Conservation (phyloP, 2,797 vertebrate genomes). For the Karalla daura region DNA sequence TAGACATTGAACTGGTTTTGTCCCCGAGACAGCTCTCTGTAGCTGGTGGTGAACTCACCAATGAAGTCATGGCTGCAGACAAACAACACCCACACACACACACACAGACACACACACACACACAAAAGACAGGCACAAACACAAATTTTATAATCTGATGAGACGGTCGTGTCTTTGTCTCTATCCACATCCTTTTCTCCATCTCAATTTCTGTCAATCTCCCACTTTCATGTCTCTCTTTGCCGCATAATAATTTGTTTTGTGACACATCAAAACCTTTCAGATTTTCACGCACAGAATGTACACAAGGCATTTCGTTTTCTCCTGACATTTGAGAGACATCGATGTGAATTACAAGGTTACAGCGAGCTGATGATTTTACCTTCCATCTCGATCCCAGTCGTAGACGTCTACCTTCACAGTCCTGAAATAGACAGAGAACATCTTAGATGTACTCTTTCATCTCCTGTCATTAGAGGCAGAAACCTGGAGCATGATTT, state of each 20-base stretch:
- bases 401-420: constrained; percentile 97
- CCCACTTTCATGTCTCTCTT: neutral
- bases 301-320: constrained; percentile 17
- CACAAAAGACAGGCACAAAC: constrained; percentile 3
- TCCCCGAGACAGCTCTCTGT: constrained; percentile 93
- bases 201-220: constrained; percentile 17
- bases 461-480: constrained; percentile 11
- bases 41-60: constrained; percentile 96
- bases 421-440: constrained; percentile 84
- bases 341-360: constrained; percentile 5
- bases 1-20: constrained; percentile 97
- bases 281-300: constrained; percentile 10
- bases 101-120: no score
- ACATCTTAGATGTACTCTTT: constrained; percentile 8
- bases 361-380: constrained; percentile 50
- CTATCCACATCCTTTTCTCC: neutral
- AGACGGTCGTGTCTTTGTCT: constrained; percentile 14
- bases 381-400: constrained; percentile 98
- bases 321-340: constrained; percentile 22
- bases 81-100: constrained; percentile 44
- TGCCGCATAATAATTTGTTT: neutral
- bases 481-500: constrained; percentile 14
- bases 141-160: constrained; percentile 11
- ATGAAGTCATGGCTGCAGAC: constrained; percentile 93
- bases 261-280: neutral